Conservation (phyloP, 2,888 invertebrate species). For the Cosmorhoe ocellata region DNA sequence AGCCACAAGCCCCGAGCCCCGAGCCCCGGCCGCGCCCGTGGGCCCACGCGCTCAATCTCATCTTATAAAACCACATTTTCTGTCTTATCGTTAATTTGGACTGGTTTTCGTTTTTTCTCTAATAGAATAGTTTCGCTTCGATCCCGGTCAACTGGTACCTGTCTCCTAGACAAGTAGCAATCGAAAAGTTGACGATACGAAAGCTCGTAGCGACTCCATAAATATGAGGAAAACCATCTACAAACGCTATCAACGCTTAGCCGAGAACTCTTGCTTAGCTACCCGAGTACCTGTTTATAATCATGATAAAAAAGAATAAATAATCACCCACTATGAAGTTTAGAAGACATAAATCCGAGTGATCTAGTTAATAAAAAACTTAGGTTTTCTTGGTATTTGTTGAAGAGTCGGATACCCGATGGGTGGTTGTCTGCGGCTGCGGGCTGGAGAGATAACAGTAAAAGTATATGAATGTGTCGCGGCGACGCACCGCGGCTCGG, state of each 20-base stretch:
- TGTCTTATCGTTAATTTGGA: slow-evolving; percentile 41
- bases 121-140: slow-evolving; percentile 78
- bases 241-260: no score
- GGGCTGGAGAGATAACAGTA: slow-evolving; percentile 70
- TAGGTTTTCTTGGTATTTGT: no score
- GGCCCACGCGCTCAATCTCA: slow-evolving; percentile 40
- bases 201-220: neutral
- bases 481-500: slow-evolving; percentile 53
- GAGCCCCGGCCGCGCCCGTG: no score
- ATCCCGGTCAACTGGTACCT: slow-evolving; percentile 58
- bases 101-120: slow-evolving; percentile 78
- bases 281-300: no score
- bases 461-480: slow-evolving; percentile 69
- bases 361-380: no score
- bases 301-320: no score
- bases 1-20: no score
- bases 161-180: slow-evolving; percentile 8
- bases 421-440: slow-evolving; percentile 5
- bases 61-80: slow-evolving; percentile 46
- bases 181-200: slow-evolving; percentile 4
- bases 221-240: no score
- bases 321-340: no score
- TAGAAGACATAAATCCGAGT: no score
- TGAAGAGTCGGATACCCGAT: neutral
- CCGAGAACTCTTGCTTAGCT: no score